A percentile compares a stretch with the other conserved stretches of the same genome.
Evolutionary conservation across 2,888 invertebrate species (phyloP).

Genomic region (Leptinotarsa haldemani): DNA sequence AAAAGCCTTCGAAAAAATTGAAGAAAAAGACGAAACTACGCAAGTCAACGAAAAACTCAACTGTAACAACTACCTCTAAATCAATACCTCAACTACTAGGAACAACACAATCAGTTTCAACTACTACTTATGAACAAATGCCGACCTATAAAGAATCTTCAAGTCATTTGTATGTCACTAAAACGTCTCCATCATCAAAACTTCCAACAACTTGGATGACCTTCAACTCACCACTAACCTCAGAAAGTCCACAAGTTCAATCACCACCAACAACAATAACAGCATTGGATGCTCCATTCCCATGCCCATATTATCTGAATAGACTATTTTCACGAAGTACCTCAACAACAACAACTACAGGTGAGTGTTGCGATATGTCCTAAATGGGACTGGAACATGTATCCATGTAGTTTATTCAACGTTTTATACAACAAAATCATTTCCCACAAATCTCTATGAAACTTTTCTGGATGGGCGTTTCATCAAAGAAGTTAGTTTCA

Average conservation of each 20-base stretch:
- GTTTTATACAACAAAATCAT: too few relatives aligned
- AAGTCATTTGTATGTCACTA: neutral
- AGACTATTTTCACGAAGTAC: neutral
- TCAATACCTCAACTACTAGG: neutral
- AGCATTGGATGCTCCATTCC: constrained; percentile 1
- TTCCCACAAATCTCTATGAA: too few relatives aligned
- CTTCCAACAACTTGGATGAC: neutral
- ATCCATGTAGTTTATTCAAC: too few relatives aligned
- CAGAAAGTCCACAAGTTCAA: neutral
- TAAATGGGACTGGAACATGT: too few relatives aligned
- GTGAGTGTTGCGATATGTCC: too few relatives aligned
- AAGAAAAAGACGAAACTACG: constrained; percentile 4
- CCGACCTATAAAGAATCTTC: neutral
- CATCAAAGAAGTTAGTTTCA: too few relatives aligned
- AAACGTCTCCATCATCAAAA: neutral
- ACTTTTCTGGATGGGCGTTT: too few relatives aligned
- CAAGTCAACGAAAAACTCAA: constrained; percentile 7
- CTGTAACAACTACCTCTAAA: constrained; percentile 15
- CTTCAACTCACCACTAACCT: neutral
- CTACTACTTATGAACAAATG: neutral
- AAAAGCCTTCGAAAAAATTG: neutral
- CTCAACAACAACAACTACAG: neutral
- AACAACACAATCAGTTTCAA: neutral
- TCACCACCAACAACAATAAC: neutral
- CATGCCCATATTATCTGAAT: neutral